Base-by-base conservation (phyloP, 2,888 invertebrate species). In the Drosophila cyrtoloma region DNA sequence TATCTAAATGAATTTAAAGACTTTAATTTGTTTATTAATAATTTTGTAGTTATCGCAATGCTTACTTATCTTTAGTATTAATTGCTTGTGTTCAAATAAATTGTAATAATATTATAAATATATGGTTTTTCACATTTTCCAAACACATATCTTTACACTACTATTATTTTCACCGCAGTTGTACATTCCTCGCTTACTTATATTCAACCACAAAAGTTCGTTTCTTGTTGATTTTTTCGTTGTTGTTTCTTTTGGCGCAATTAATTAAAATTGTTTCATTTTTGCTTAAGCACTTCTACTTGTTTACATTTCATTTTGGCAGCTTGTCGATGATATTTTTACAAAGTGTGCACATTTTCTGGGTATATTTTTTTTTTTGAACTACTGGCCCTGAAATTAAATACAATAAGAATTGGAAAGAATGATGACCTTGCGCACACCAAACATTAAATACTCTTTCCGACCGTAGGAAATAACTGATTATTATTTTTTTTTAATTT, bases 251-350 rank as follows among this genome's bases (percentile, higher is more conserved):
- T 22, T 72, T 63, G 52, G 66, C 62, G 72, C 74, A 78, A 85
- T 90, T 77, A 90, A 85, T 87, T 77, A 78, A 87, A 84, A 73
- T 71, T 73, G 57, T 68, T 65, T 65, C 47, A 32, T 52, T 22
- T 78, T 66, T 64, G 61, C 53, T 55, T 9, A 51, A 44, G 70
- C 63, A 65, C 37, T 73, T 75, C 22, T 28, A n/a, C 5, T 58
- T 82, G 69, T 82, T 79, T 79, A 79, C 79, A 61, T 79, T 82
- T 52, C 61, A 58, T 69, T 81, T 68, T 62, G 73, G 50, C 69
- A 52, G 69, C 59, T 57, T 61, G 56, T 77, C 69, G 58, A 77
- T 62, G 58, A 79, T 66, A 60, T 71, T 71, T 81, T 70, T 70
- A 79, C 70, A 80, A 63, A 51, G 65, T 71, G 47, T 33, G 33